These are phyloP conservation scores for Platyscapa corneri DNA, from an alignment of 1,140 invertebrate species.

Conservation along the genomic window DNA sequence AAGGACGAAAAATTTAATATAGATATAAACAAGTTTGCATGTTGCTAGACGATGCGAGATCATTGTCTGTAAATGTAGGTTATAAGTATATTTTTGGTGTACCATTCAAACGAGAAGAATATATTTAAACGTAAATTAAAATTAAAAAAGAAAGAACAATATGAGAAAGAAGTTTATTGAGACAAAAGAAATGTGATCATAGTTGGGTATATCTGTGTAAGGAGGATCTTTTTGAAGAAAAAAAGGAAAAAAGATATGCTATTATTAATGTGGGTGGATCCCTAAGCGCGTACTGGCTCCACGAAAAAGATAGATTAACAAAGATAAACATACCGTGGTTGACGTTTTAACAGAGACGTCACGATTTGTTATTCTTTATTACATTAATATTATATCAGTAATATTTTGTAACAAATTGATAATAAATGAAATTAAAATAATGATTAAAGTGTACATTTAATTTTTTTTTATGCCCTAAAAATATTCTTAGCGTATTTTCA, in stretches of 20 bases:
- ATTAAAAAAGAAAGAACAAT: neutral
- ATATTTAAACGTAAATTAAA: neutral
- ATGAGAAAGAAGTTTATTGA: slow-evolving; percentile 21
- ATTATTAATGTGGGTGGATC: slow-evolving; percentile 40
- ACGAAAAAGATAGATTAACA: slow-evolving; percentile 7
- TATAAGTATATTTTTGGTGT: slow-evolving; percentile 18
- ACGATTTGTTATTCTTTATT: slow-evolving; percentile 51
- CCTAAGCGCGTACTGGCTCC: slow-evolving; percentile 25
- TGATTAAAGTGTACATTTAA: neutral
- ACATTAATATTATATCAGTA: slow-evolving; percentile 48
- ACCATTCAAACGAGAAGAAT: neutral
- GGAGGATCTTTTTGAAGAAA: neutral
- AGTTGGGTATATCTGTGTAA: slow-evolving; percentile 39
- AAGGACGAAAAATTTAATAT: slow-evolving; percentile 22
- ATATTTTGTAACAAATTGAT: slow-evolving; percentile 52
- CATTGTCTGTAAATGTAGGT: slow-evolving; percentile 21
- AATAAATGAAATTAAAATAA: slow-evolving; percentile 45
- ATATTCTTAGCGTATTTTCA: no score
- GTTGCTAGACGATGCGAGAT: slow-evolving; percentile 35
- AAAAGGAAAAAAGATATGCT: neutral
- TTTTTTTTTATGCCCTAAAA: neutral
- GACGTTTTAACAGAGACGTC: slow-evolving; percentile 1
- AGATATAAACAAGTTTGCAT: slow-evolving; percentile 29
- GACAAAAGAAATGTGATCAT: slow-evolving; percentile 45
- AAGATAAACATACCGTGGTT: neutral